Evolutionary conservation across 2,113 vertebrate genomes (phyloP).

Genomic region (Rhodinocichla rosea): DNA sequence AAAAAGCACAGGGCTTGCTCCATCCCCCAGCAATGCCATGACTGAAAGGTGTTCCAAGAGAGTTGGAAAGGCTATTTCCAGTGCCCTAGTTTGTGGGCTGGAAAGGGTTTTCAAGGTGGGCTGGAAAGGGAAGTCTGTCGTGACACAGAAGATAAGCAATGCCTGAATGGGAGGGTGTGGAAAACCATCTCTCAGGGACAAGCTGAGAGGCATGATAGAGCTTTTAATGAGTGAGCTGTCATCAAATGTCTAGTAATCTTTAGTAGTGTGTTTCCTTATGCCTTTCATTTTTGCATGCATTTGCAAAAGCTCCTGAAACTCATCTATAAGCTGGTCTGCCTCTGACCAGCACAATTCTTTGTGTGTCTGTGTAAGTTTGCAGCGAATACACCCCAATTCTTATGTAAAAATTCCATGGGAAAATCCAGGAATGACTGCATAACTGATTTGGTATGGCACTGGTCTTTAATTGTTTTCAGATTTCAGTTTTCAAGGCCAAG

Average conservation of each 20-base stretch:
- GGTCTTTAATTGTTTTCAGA: constrained; percentile 73
- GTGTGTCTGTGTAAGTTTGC: constrained; percentile 33
- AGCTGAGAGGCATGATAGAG: not conserved
- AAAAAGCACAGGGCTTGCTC: not conserved
- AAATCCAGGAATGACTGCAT: constrained; percentile 70
- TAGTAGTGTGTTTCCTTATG: not conserved
- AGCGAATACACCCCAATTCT: constrained; percentile 47
- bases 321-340: not conserved
- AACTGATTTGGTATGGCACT: constrained; percentile 72
- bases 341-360: constrained; percentile 27
- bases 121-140: not conserved
- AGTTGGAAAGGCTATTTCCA: not conserved
- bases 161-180: not conserved
- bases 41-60: not conserved
- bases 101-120: not conserved
- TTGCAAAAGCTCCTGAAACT: constrained; percentile 11
- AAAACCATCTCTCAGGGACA: not conserved
- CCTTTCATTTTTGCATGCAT: not conserved
- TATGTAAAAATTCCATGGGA: constrained; percentile 74
- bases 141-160: not conserved
- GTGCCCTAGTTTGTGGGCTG: not conserved
- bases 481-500: constrained; percentile 62
- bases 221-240: not conserved
- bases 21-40: not conserved
- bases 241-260: not conserved